A percentile compares a stretch with the other conserved stretches of the same genome.
Conservation (phyloP, 2,113 vertebrate species). For the Spheniscus mendiculus region DNA sequence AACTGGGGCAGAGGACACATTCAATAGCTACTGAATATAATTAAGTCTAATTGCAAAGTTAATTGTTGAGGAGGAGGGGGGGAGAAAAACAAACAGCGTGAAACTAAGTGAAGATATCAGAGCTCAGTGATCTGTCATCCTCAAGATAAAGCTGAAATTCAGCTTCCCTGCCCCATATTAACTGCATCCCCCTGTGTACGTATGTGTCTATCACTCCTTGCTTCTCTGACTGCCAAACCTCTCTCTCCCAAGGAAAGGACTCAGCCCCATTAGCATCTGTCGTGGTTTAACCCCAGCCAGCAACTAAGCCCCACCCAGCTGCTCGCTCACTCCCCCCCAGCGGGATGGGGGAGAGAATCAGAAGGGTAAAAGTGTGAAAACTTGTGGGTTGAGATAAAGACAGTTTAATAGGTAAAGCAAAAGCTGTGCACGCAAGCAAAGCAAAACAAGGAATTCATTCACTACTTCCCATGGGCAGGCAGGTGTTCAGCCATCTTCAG, state of each 20-base stretch:
- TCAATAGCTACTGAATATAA: constrained; percentile 47
- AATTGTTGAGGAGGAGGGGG: constrained; percentile 45
- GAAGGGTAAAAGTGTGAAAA: too few species aligned
- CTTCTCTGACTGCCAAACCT: neutral
- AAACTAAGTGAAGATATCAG: constrained; percentile 29
- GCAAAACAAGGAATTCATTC: too few species aligned
- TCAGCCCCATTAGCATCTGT: neutral
- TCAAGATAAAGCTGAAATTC: neutral
- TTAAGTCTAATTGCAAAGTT: constrained; percentile 71
- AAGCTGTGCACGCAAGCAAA: too few species aligned
- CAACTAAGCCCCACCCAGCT: too few species aligned
- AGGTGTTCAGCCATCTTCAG: too few species aligned
- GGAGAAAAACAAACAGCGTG: constrained; percentile 53
- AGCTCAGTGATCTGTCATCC: neutral
- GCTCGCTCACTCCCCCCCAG: too few species aligned
- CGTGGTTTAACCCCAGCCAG: too few species aligned
- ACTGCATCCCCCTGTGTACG: neutral
- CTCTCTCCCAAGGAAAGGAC: neutral
- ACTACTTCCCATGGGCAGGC: too few species aligned
- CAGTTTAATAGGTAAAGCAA: too few species aligned
- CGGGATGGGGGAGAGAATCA: too few species aligned
- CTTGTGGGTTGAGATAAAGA: too few species aligned
- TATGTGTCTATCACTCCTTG: neutral
- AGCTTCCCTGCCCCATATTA: neutral
- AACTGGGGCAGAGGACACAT: constrained; percentile 39